phyloP scores from a whole-genome alignment of 2,797 vertebrate genomes.

The Cryptoblepharus egeriae region DNA sequence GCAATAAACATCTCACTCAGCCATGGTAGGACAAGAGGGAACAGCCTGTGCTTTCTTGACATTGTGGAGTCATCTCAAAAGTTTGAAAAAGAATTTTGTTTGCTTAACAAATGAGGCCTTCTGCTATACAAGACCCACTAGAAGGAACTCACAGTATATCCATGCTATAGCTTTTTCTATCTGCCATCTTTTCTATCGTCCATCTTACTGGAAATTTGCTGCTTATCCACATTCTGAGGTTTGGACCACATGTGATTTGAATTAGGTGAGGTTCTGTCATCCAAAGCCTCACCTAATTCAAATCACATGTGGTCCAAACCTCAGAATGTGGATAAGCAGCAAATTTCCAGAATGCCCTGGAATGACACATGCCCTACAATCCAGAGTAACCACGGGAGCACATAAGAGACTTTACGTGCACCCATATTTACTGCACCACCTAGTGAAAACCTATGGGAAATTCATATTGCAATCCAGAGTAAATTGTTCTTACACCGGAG shows the following conservation, averaged over 20 bases:
- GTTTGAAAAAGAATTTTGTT: constrained; percentile 41
- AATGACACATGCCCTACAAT: too few relatives aligned
- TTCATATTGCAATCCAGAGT: too few relatives aligned
- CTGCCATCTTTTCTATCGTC: background rate
- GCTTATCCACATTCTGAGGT: background rate
- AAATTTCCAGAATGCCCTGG: too few relatives aligned
- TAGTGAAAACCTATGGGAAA: too few relatives aligned
- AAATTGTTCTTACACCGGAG: too few relatives aligned
- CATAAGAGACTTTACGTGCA: too few relatives aligned
- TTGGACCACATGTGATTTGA: background rate
- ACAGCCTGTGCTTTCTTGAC: constrained; percentile 49
- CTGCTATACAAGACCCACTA: background rate
- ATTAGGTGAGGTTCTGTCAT: background rate
- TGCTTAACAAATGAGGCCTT: background rate
- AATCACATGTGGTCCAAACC: background rate
- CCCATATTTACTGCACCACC: too few relatives aligned
- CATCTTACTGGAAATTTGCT: too few relatives aligned
- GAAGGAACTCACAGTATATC: background rate
- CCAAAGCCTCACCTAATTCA: background rate
- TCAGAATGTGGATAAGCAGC: background rate
- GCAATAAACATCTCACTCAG: constrained; percentile 55
- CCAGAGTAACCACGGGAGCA: too few relatives aligned
- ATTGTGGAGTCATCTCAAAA: constrained; percentile 49
- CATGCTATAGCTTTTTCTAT: background rate
- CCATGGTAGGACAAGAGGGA: constrained; percentile 14